These are phyloP conservation scores for Lepus americanus DNA, from an alignment of 2,113 vertebrate species.

Conservation along the genomic window DNA sequence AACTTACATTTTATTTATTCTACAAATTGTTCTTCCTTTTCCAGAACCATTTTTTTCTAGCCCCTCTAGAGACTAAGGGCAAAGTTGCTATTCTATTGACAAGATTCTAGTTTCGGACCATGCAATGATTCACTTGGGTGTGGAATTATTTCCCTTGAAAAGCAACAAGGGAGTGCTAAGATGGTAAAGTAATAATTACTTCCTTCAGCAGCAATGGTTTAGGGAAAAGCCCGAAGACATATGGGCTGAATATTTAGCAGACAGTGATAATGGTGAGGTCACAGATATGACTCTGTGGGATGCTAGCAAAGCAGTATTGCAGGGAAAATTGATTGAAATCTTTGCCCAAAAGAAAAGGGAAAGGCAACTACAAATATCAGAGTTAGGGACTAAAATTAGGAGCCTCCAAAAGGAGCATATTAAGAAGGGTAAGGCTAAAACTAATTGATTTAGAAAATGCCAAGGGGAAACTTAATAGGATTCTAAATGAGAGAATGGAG, in stretches of 20 bases:
- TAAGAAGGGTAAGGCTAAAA: slow-evolving; percentile 85
- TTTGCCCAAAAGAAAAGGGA: slow-evolving; percentile 84
- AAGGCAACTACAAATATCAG: slow-evolving; percentile 81
- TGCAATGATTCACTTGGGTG: slow-evolving; percentile 80
- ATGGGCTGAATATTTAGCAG: slow-evolving; percentile 86
- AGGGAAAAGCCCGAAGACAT: slow-evolving; percentile 84
- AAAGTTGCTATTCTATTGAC: slow-evolving; percentile 81
- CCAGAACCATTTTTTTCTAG: background rate
- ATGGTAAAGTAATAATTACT: slow-evolving; percentile 84
- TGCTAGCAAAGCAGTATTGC: slow-evolving; percentile 79
- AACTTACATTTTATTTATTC: slow-evolving; percentile 63
- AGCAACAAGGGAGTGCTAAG: slow-evolving; percentile 81
- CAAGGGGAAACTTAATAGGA: slow-evolving; percentile 85
- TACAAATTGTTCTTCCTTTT: slow-evolving; percentile 40
- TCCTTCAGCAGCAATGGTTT: slow-evolving; percentile 82
- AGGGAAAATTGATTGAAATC: slow-evolving; percentile 85
- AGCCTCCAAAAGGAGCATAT: slow-evolving; percentile 84
- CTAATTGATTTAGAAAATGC: slow-evolving; percentile 87
- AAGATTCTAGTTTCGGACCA: slow-evolving; percentile 78
- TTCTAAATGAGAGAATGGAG: slow-evolving; percentile 84
- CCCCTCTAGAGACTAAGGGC: slow-evolving; percentile 62
- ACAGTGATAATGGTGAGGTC: slow-evolving; percentile 82
- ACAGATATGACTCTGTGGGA: slow-evolving; percentile 81
- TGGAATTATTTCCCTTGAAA: slow-evolving; percentile 80
- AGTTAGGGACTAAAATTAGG: slow-evolving; percentile 84